A percentile compares a stretch with the other conserved stretches of the same genome.
Conservation (phyloP, 1,140 invertebrate species). For the Drosophila melanica region DNA sequence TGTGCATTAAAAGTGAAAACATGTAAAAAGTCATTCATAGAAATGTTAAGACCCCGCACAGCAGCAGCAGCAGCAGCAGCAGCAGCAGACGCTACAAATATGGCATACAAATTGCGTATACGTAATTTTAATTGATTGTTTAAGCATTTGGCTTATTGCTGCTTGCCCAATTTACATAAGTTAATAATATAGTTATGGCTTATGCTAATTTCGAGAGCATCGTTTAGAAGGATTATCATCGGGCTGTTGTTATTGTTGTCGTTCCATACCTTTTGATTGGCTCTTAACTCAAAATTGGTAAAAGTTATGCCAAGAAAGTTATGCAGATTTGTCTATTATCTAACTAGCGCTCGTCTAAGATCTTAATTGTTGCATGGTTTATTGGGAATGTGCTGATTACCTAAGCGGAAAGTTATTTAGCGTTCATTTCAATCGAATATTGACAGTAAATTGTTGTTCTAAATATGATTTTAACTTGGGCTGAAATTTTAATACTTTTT, state of each 20-base stretch:
- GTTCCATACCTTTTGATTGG: neutral
- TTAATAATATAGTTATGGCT: slow-evolving; percentile 21
- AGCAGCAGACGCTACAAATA: slow-evolving; percentile 27
- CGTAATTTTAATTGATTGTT: slow-evolving; percentile 79
- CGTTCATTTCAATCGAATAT: slow-evolving; percentile 18
- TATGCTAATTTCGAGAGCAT: slow-evolving; percentile 34
- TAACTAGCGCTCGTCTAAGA: slow-evolving; percentile 19
- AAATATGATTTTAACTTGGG: too few relatives aligned
- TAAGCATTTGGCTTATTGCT: slow-evolving; percentile 59
- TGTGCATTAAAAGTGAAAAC: slow-evolving; percentile 79
- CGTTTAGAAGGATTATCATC: slow-evolving; percentile 44
- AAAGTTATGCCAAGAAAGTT: slow-evolving; percentile 55
- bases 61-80: slow-evolving; percentile 26
- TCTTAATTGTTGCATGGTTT: slow-evolving; percentile 26
- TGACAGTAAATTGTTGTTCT: neutral
- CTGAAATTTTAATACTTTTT: too few relatives aligned
- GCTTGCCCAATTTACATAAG: slow-evolving; percentile 27
- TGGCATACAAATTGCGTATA: slow-evolving; percentile 73
- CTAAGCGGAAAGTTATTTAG: slow-evolving; percentile 24
- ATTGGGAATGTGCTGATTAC: neutral
- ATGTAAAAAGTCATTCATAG: slow-evolving; percentile 72
- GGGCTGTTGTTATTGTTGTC: neutral
- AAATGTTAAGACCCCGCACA: slow-evolving; percentile 41
- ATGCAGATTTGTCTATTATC: slow-evolving; percentile 37
- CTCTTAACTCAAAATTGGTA: slow-evolving; percentile 20